Evolutionary conservation across 2,888 invertebrate genomes (phyloP), one percentile per base, ranked within the genome.

Genomic region (Strigamia crassipes): DNA sequence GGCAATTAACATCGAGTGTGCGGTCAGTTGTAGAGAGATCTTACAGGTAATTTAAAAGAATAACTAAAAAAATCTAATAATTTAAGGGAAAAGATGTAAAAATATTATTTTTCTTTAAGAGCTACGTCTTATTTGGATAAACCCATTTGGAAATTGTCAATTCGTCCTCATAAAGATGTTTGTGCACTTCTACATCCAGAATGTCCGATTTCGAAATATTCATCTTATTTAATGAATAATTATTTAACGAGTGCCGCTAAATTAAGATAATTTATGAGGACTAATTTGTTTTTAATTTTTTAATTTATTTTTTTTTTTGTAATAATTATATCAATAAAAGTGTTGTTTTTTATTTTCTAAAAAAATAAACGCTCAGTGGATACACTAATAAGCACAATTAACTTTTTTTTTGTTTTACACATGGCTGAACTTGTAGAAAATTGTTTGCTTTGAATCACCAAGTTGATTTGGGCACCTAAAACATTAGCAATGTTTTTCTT

Each of bases 181-280:
- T 66, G 61, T 66, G 61, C 61, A 21, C 61, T 66, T 1, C 12
- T 66, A 9, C 23, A 66, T 23, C 61, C 61, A 21, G 61, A 66
- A 66, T 66, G 61, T 23, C 21, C 21, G 0, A 23, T 66, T 66
- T 15, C 12, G 9, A 66, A 66, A 66, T 66, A 66, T 21, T 66
- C 61, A n/a, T 6, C 21, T 66, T 66, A 66, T 66, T 66, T 66
- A 12, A 66, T 66, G 12, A 66, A 0, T 21, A 23, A 3, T 23
- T 66, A 66, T 66, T 66, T 66, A 66, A 66, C 23, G 3, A 18
- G 61, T 66, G 61, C 61, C 23, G 61, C 61, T 23, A 66, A 21
- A 21, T 12, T 66, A 12, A 66, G 61, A 46, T 46, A 46, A 46
- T 13, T 46, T 46, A 38, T 2, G 9, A 38, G 10, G 2, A 38